Conservation (phyloP, 2,113 vertebrate genomes). For the Columba janthina region DNA sequence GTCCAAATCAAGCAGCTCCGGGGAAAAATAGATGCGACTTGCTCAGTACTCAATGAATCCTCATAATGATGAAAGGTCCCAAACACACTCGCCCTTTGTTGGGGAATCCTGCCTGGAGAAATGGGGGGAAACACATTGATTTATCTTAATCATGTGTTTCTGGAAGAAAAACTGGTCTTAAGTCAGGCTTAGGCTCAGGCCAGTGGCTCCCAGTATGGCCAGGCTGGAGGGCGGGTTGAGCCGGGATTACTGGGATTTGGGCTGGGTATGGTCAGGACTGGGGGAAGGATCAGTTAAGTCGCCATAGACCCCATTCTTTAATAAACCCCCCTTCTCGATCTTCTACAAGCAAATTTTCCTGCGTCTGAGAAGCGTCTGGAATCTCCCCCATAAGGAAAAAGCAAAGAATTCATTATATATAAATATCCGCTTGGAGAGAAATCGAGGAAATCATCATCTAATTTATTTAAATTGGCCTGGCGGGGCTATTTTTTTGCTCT, state of each 20-base stretch:
- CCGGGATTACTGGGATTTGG: neutral
- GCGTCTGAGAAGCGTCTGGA: neutral
- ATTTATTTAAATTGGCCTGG: slow-evolving; percentile 26
- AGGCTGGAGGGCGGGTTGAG: neutral
- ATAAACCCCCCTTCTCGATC: neutral
- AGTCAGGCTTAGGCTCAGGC: neutral
- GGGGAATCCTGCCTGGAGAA: neutral
- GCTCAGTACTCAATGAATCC: neutral
- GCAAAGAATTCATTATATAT: neutral
- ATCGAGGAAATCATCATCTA: neutral
- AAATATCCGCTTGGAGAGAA: neutral
- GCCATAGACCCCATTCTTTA: neutral
- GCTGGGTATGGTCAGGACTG: neutral
- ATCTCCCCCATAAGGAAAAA: neutral
- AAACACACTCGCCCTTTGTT: neutral
- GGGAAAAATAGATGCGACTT: neutral
- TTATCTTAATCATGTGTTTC: accelerated
- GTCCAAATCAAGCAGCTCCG: neutral
- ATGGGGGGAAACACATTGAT: accelerated
- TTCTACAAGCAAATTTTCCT: neutral
- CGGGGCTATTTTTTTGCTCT: neutral
- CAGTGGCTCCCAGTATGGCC: neutral
- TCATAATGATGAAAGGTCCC: neutral
- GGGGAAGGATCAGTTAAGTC: neutral
- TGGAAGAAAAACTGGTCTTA: neutral